These are phyloP conservation scores for Nasonia giraulti DNA, from an alignment of 1,140 invertebrate species.

Conservation along the genomic window DNA sequence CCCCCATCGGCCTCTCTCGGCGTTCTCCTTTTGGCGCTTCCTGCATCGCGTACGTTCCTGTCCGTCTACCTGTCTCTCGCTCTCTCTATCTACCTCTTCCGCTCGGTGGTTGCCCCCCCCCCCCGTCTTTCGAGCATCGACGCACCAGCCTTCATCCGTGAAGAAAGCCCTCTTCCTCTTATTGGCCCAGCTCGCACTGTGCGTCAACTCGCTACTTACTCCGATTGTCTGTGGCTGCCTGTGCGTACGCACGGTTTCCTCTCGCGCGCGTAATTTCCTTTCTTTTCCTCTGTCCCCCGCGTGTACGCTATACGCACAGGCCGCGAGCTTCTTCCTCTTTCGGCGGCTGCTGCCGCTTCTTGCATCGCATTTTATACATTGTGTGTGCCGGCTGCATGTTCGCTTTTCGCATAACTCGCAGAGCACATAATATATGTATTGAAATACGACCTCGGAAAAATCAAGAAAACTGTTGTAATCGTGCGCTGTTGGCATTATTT, in stretches of 20 bases:
- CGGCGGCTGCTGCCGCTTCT: constrained; percentile 11
- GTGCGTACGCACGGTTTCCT: background rate
- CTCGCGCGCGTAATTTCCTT: constrained; percentile 38
- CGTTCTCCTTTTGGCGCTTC: background rate
- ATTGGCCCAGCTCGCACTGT: constrained; percentile 25
- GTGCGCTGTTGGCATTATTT: too few species aligned
- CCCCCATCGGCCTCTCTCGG: background rate
- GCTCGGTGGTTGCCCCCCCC: background rate
- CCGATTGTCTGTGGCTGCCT: constrained; percentile 45
- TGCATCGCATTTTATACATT: constrained; percentile 25
- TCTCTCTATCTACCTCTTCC: constrained; percentile 19
- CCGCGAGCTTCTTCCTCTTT: background rate
- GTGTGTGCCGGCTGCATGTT: too few species aligned
- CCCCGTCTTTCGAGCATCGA: constrained; percentile 32
- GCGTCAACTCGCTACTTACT: constrained; percentile 53
- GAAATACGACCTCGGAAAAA: background rate
- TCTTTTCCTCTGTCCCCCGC: background rate
- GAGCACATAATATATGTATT: background rate
- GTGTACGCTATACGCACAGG: background rate
- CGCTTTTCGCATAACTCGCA: background rate
- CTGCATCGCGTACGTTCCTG: background rate
- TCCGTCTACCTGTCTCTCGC: background rate
- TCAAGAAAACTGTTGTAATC: too few species aligned
- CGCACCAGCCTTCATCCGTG: constrained; percentile 40
- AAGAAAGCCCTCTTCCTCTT: background rate